Percentiles rank a stretch among this genome's conserved stretches.
These are phyloP conservation scores for Xestoiulus laeticollis DNA, from an alignment of 2,888 invertebrate species.

Conservation along the genomic window DNA sequence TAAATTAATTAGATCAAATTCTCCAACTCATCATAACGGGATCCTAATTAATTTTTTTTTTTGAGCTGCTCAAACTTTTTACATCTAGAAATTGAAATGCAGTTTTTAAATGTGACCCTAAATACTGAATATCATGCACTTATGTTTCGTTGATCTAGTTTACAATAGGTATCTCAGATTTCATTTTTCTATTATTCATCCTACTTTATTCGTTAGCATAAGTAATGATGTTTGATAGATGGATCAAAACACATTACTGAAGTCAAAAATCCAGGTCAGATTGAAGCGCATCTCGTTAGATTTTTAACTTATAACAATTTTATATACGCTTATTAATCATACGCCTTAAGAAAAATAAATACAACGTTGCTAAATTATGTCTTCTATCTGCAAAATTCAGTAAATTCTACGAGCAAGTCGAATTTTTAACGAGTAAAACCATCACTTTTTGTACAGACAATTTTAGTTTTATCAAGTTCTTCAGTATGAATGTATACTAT, in stretches of 20 bases:
- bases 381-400: neutral
- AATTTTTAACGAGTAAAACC: too few relatives aligned
- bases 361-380: neutral
- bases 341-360: neutral
- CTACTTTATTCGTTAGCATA: slow-evolving; percentile 6
- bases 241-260: neutral
- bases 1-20: slow-evolving; percentile 9
- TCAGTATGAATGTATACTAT: too few relatives aligned
- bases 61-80: neutral
- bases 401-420: neutral
- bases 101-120: slow-evolving; percentile 13
- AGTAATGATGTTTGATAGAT: slow-evolving; percentile 9
- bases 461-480: too few relatives aligned
- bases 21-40: neutral
- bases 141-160: slow-evolving; percentile 13
- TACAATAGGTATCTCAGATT: neutral
- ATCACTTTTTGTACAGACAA: too few relatives aligned
- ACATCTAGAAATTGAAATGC: neutral
- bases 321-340: too few relatives aligned
- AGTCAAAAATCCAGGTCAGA: slow-evolving; percentile 2
- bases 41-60: neutral
- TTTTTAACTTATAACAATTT: neutral
- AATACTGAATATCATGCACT: neutral
- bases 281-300: neutral
- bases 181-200: neutral